These are phyloP conservation scores for Acrobasis suavella DNA, from an alignment of 2,888 invertebrate species.

Conservation along the genomic window DNA sequence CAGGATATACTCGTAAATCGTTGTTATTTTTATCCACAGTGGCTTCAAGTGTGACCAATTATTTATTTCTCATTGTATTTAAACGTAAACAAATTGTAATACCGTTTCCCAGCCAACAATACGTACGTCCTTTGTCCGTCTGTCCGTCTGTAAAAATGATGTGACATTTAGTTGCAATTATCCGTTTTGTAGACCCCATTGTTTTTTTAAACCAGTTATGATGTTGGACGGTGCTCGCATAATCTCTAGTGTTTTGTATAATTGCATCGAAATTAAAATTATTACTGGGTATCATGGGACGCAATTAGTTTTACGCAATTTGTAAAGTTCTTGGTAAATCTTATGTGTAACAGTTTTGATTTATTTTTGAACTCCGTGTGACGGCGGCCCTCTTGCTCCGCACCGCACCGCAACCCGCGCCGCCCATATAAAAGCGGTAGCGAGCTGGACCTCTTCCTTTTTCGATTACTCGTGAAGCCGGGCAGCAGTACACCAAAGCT, in stretches of 20 bases:
- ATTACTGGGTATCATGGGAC: neutral
- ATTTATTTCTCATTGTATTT: constrained; percentile 10
- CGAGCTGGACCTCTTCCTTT: too few relatives aligned
- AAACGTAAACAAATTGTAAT: neutral
- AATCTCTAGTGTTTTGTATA: constrained; percentile 34
- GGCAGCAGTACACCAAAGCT: too few relatives aligned
- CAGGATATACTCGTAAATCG: too few relatives aligned
- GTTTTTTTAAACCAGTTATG: constrained; percentile 40
- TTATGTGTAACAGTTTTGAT: too few relatives aligned
- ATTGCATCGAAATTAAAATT: constrained; percentile 31
- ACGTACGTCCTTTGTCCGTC: constrained; percentile 20
- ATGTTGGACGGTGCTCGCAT: constrained; percentile 42
- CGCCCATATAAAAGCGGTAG: too few relatives aligned
- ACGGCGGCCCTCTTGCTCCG: too few relatives aligned
- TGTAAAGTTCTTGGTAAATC: neutral
- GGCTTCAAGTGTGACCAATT: neutral
- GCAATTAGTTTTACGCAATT: neutral
- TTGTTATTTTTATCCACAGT: neutral
- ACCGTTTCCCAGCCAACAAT: constrained; percentile 46
- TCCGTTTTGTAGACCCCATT: constrained; percentile 38
- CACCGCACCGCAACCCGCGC: too few relatives aligned
- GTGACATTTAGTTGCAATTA: constrained; percentile 61
- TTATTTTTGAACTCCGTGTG: too few relatives aligned
- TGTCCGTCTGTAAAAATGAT: constrained; percentile 43
- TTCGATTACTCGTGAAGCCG: too few relatives aligned